Base-by-base conservation (phyloP, 2,113 vertebrate species). In the Cinclus cinclus region DNA sequence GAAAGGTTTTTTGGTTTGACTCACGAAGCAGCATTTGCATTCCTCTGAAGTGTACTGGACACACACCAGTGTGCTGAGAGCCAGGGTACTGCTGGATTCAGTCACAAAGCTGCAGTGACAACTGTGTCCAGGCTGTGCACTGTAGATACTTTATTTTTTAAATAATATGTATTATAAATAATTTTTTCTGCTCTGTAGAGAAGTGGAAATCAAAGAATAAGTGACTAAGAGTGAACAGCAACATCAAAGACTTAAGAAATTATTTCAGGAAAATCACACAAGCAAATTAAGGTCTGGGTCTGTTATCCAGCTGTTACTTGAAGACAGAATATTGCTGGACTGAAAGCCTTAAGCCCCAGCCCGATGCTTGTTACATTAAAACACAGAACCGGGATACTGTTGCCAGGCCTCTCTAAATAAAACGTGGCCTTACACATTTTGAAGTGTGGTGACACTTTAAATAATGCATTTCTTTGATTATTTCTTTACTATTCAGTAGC, bases 381-480 rank as follows among this genome's bases (percentile, higher is more conserved):
- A 79, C 50, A 80, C 60, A 81, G 33, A 62, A 70, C 25, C 41
- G 53, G 49, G 53, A 59, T 83, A 37, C 42, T 75, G 25, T 59
- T 93, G 46, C 76, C 76, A 78, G 35, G 27, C 55, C 77, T 94
- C 70, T 50, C 50, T 46, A 80, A 67, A 52, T 37, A 80, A 80
- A 94, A 77, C 0, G 15, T 69, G 42, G 70, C 47, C 39, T 73
- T 77, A 65, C 39, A 74, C 50, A 39, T 86, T 90, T 65, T 83
- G 64, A 47, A 86, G 64, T 37, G 27, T 52, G 77, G 76, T 64
- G 42, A 63, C 83, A 78, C 79, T 81, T 87, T 62, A 87, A 93
- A 86, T 88, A 94, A 83, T 90, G 44, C 52, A 70, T 86, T 90
- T 92, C 59, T 88, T 68, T 89, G 73, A 81, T 90, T 87, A 47